Percentiles rank a stretch among this genome's conserved stretches.
Evolutionary conservation across 92 coral and sea anemone genomes (phyloP).

Genomic region (Porites evermanni): DNA sequence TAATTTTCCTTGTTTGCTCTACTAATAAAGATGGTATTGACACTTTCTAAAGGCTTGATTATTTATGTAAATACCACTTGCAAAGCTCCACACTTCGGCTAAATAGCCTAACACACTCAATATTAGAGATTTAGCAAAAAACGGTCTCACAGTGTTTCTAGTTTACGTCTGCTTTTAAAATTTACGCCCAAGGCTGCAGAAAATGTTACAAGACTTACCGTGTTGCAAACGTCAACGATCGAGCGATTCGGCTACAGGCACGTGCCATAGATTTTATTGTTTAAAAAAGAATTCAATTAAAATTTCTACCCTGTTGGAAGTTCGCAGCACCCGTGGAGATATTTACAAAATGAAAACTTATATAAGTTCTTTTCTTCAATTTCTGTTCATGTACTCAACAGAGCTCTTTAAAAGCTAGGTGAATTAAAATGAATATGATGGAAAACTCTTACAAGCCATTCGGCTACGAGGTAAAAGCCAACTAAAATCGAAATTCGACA

Average conservation of each 20-base stretch:
- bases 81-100: conserved; percentile 52
- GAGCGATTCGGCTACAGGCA: conserved; percentile 49
- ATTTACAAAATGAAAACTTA: neutral
- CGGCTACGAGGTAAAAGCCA: neutral
- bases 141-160: neutral
- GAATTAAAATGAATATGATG: neutral
- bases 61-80: conserved; percentile 90
- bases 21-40: conserved; percentile 76
- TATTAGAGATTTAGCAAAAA: neutral
- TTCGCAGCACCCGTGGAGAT: conserved; percentile 47
- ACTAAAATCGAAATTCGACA: neutral
- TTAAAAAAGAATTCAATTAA: conserved; percentile 82
- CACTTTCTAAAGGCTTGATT: conserved; percentile 71
- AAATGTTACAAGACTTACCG: too few relatives aligned
- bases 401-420: neutral
- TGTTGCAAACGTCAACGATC: too few relatives aligned
- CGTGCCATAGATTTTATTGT: conserved; percentile 79
- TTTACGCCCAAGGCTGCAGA: neutral
- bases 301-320: conserved; percentile 50
- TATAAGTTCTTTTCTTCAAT: neutral
- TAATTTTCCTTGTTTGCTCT: conserved; percentile 68
- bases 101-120: neutral
- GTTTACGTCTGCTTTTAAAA: neutral
- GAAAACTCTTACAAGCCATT: neutral
- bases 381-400: neutral